Percentiles rank a stretch among this genome's conserved stretches.
phyloP scores from a whole-genome alignment of 2,888 invertebrate genomes.

The Strigamia maritima region DNA sequence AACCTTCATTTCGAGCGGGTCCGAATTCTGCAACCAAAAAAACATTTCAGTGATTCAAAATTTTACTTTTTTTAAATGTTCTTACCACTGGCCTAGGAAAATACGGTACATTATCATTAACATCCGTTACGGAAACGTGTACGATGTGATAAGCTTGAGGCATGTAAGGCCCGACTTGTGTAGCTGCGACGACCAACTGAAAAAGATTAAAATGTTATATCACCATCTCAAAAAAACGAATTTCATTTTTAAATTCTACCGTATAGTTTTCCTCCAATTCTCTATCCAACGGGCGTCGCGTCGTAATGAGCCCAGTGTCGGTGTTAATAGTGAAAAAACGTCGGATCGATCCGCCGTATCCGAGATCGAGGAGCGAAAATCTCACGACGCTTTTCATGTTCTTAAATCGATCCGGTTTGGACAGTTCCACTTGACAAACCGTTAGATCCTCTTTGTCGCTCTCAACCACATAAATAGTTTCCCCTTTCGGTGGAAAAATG shows the following conservation, averaged over 20 bases:
- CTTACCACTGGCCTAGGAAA: conserved; percentile 66
- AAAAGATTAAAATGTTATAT: neutral
- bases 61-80: conserved; percentile 21
- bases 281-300: conserved; percentile 66
- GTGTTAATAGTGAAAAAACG: conserved; percentile 64
- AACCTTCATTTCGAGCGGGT: conserved; percentile 62
- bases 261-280: conserved; percentile 71
- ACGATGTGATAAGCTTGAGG: conserved; percentile 70
- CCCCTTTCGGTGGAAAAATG: conserved; percentile 66
- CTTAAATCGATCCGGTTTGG: conserved; percentile 72
- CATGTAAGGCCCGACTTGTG: conserved; percentile 68
- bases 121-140: conserved; percentile 66
- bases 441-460: conserved; percentile 69
- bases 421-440: conserved; percentile 72
- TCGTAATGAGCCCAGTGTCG: conserved; percentile 69
- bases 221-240: neutral
- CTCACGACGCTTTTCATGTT: conserved; percentile 70
- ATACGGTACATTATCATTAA: conserved; percentile 74
- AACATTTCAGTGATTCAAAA: conserved; percentile 39
- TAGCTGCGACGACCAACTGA: conserved; percentile 66
- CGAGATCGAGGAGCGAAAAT: conserved; percentile 69
- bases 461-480: conserved; percentile 68
- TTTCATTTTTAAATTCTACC: conserved; percentile 53
- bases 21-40: conserved; percentile 58
- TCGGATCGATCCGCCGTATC: conserved; percentile 59